Evolutionary conservation across 2,113 vertebrate genomes (phyloP).

Genomic region (Pachypanchax playfairii): DNA sequence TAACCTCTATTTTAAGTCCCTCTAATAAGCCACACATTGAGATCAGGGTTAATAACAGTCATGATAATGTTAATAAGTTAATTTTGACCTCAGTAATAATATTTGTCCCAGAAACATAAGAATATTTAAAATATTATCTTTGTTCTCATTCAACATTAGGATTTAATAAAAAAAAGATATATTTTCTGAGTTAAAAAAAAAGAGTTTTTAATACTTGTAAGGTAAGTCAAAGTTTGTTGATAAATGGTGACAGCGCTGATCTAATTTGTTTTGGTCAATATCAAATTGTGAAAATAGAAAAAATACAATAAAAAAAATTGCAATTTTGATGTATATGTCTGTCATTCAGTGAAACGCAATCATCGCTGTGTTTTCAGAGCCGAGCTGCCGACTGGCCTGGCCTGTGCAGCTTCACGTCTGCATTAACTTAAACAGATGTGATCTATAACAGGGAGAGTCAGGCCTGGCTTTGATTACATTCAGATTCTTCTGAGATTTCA

Average conservation of each 20-base stretch:
- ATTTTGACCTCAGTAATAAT: slow-evolving; percentile 28
- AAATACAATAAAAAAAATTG: too few species aligned
- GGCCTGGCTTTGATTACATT: slow-evolving; percentile 43
- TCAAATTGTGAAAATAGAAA: not conserved
- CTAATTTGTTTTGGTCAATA: slow-evolving; percentile 17
- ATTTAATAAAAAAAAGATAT: too few species aligned
- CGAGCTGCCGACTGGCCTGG: slow-evolving; percentile 31
- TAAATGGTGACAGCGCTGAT: too few species aligned
- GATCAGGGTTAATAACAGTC: slow-evolving; percentile 36
- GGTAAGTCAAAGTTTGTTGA: too few species aligned
- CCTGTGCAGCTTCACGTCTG: slow-evolving; percentile 51
- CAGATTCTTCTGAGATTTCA: slow-evolving; percentile 35
- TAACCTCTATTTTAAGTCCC: slow-evolving; percentile 47
- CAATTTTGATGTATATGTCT: not conserved
- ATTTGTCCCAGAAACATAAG: slow-evolving; percentile 10
- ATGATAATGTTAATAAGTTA: slow-evolving; percentile 14
- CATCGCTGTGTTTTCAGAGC: not conserved
- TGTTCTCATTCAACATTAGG: slow-evolving; percentile 43
- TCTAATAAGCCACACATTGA: slow-evolving; percentile 37
- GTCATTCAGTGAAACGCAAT: not conserved
- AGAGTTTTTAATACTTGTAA: too few species aligned
- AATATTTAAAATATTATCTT: slow-evolving; percentile 20
- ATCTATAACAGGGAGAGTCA: slow-evolving; percentile 38
- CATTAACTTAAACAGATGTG: slow-evolving; percentile 56
- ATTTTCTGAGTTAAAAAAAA: too few species aligned